Evolutionary conservation across 2,113 vertebrate genomes (phyloP).

Genomic region (Jaculus jaculus): DNA sequence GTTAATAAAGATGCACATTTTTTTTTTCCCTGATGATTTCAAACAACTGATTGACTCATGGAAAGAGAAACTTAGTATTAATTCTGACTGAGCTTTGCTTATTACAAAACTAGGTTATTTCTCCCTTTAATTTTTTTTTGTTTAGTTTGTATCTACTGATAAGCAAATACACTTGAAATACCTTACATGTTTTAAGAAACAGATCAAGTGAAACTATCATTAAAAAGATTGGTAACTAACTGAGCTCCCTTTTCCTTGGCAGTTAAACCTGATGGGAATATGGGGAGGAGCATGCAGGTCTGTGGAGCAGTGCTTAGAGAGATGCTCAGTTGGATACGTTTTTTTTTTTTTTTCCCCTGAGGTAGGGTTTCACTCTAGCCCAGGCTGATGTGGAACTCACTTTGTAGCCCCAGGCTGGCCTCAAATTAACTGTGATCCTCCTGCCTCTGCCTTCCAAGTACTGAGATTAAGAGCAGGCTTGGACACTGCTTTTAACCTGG

Average conservation of each 20-base stretch:
- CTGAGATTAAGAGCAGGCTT: no score
- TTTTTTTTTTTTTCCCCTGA: no score
- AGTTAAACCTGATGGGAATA: neutral
- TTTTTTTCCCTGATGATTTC: neutral
- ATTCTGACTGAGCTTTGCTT: neutral
- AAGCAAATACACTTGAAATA: neutral
- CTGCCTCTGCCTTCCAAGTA: no score
- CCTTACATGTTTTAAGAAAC: conserved; percentile 28
- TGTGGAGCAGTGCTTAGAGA: neutral
- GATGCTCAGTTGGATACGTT: neutral
- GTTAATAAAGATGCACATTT: neutral
- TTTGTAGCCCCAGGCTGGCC: no score
- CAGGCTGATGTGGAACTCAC: no score
- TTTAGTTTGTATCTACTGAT: neutral
- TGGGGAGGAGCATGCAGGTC: neutral
- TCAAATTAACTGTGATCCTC: no score
- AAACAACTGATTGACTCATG: neutral
- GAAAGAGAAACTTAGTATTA: neutral
- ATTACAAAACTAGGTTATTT: neutral
- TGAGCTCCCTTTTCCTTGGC: neutral
- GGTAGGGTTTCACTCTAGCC: no score
- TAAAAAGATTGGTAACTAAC: neutral
- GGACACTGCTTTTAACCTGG: neutral
- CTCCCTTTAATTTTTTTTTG: neutral
- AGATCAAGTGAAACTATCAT: neutral